Percentiles rank a stretch among this genome's conserved stretches.
Evolutionary conservation across 2,888 invertebrate genomes (phyloP).

Genomic region (Cinara cedri): DNA sequence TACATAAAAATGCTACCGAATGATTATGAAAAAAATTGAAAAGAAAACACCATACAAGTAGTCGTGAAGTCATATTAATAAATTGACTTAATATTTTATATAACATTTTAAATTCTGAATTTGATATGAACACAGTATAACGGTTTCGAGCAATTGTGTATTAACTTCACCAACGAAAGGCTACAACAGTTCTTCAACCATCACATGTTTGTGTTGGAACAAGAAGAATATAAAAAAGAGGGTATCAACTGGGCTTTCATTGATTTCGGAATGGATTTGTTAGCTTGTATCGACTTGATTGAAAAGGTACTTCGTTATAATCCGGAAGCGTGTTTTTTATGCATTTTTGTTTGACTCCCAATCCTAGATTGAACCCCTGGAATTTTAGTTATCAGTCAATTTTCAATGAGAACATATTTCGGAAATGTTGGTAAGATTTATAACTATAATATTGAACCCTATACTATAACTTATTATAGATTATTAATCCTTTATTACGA

Average conservation of each 20-base stretch:
- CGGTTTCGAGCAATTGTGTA: slow-evolving; percentile 99
- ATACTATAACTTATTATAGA: too few relatives aligned
- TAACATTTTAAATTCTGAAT: slow-evolving; percentile 14
- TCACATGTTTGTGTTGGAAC: slow-evolving; percentile 99
- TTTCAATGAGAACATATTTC: slow-evolving; percentile 20
- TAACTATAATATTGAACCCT: not conserved
- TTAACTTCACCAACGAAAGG: slow-evolving; percentile 99
- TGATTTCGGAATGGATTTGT: slow-evolving; percentile 99
- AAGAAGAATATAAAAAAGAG: slow-evolving; percentile 97
- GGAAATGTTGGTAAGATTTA: slow-evolving; percentile 30
- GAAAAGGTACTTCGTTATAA: slow-evolving; percentile 76
- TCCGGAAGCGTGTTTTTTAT: not conserved
- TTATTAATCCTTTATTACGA: too few relatives aligned
- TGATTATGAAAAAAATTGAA: too few relatives aligned
- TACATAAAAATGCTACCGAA: too few relatives aligned
- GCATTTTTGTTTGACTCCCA: slow-evolving; percentile 44
- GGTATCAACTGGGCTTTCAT: slow-evolving; percentile 98
- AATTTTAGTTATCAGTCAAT: slow-evolving; percentile 13
- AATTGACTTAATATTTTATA: not conserved
- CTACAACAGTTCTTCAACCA: slow-evolving; percentile 99
- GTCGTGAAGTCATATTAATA: too few relatives aligned
- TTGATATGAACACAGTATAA: slow-evolving; percentile 75
- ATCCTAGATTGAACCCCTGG: slow-evolving; percentile 17
- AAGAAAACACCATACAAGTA: too few relatives aligned
- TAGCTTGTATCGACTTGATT: slow-evolving; percentile 97